Percentiles rank a stretch among this genome's conserved stretches.
Conservation (phyloP, 1,140 invertebrate species). For the Cyphomyrmex costatus region DNA sequence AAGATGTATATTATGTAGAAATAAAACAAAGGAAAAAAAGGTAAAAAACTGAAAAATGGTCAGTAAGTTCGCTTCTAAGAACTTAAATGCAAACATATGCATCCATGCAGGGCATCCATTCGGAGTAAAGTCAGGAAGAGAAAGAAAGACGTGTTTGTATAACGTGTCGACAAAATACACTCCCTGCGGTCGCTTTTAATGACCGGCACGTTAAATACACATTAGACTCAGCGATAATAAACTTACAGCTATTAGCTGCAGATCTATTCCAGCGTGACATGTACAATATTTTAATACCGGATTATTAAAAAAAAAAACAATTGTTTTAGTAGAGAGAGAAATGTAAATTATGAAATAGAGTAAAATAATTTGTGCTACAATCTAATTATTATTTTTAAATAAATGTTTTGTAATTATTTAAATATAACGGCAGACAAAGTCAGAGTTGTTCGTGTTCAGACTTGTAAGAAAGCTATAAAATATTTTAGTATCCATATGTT, state of each 20-base stretch:
- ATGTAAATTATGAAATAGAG: not conserved
- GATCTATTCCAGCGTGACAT: not conserved
- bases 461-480: not conserved
- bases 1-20: not conserved
- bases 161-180: conserved; percentile 46
- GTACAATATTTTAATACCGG: not conserved
- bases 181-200: conserved; percentile 24
- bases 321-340: not conserved
- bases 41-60: not conserved
- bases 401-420: too few species aligned
- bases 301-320: not conserved
- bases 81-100: conserved; percentile 52
- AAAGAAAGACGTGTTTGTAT: conserved; percentile 22
- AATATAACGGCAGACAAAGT: not conserved
- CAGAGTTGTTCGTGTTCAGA: not conserved
- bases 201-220: conserved; percentile 14
- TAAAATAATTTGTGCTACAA: not conserved
- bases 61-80: conserved; percentile 27
- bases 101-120: not conserved
- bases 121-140: not conserved
- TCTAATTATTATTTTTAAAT: not conserved
- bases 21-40: not conserved
- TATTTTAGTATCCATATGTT: not conserved
- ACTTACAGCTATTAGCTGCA: conserved; percentile 28
- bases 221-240: conserved; percentile 25